Base-by-base conservation (phyloP, 2,113 vertebrate genomes). In the Hippoglossus stenolepis region DNA sequence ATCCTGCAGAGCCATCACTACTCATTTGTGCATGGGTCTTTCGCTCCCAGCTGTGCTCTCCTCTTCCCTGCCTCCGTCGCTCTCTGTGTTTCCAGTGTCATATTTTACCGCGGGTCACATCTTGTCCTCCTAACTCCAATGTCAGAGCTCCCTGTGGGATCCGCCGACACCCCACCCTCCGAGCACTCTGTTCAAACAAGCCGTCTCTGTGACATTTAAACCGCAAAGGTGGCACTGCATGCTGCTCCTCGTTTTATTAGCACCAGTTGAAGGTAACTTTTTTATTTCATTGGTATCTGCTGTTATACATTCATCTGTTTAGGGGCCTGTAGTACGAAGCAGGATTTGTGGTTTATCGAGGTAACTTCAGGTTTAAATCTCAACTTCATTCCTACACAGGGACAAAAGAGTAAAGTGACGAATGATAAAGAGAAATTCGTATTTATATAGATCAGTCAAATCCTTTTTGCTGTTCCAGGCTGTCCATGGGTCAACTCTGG, bases 1-100 rank as follows among this genome's bases (percentile, higher is more conserved):
- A 75, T 87, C 85, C 85, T 84, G 82, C 78, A 68, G 80, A 87
- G 80, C 83, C 83, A 85, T 89, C 88, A 87, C 75, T 72, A 80
- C 81, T 88, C 71, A 81, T 87, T 87, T 87, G 80, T 83, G 83
- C 64, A 73, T 57, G 9, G 80, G 64, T 76, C 72, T 79, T 70
- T 83, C 35, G 73, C 87, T 89, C 77, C 83, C 79, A 89, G 87
- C 83, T 75, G 82, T 70, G 67, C 84, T 83, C 70, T 71, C 63
- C 77, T 79, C 74, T 83, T 70, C 67, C 38, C 70, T 62, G 65
- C 70, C 73, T 80, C 67, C 58, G 31, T 64, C 65, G 53, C 43
- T 73, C 70, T 74, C 28, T 72, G 24, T 65, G 56, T 76, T 79
- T 35, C 74, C 85, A 91, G 88, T 90, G 89, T 91, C 89, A 90